phyloP scores from a whole-genome alignment of 2,797 vertebrate genomes.

The Scomberomorus guttatus region DNA sequence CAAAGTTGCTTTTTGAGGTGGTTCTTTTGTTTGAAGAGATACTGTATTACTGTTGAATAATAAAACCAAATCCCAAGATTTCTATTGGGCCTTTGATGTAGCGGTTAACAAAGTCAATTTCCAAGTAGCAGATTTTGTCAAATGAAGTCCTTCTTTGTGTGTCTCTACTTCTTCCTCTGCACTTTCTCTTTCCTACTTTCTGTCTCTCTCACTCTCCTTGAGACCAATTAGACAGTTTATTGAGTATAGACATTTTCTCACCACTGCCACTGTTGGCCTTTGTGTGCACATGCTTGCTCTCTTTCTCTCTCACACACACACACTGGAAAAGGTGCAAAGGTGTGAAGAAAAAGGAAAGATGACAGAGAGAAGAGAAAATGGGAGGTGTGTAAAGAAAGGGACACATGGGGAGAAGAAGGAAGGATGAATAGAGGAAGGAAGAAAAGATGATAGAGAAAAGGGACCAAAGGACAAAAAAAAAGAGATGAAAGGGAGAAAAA shows the following conservation, averaged over 20 bases:
- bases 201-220: constrained; percentile 45
- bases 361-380: not conserved
- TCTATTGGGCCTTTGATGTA: constrained; percentile 18
- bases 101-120: constrained; percentile 16
- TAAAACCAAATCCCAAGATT: constrained; percentile 22
- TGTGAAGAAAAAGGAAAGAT: not conserved
- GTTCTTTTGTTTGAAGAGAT: constrained; percentile 16
- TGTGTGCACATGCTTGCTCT: not conserved
- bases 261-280: constrained; percentile 25
- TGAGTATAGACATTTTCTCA: constrained; percentile 32
- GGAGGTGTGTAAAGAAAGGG: not conserved
- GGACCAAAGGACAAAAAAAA: constrained; percentile 12
- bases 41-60: constrained; percentile 28
- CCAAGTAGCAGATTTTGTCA: constrained; percentile 14
- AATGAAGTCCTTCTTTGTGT: constrained; percentile 15
- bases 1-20: constrained; percentile 3
- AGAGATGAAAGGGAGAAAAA: not conserved
- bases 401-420: not conserved
- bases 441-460: not conserved
- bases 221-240: constrained; percentile 72
- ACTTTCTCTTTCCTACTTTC: not conserved
- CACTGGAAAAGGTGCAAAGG: not conserved
- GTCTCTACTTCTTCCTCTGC: not conserved
- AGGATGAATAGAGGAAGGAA: not conserved
- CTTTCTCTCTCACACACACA: constrained; percentile 1